Evolutionary conservation across 1,140 invertebrate genomes (phyloP), one percentile per base, ranked within the genome.

Genomic region (Neomicropteryx cornuta): DNA sequence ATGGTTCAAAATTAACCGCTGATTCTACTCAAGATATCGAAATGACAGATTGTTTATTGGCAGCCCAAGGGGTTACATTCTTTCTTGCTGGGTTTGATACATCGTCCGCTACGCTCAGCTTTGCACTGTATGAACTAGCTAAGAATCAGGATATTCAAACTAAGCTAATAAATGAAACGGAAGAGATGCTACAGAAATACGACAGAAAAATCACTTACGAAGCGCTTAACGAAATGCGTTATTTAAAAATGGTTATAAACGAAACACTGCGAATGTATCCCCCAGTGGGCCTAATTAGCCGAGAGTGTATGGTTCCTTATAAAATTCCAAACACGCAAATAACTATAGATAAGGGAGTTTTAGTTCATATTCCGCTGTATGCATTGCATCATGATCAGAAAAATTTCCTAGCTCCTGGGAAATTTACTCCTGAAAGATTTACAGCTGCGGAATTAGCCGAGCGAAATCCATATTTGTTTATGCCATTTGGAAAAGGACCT

Each of bases 21-120:
- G n/a, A n/a, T n/a, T n/a, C n/a, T n/a, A n/a, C n/a, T n/a, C n/a
- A n/a, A n/a, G n/a, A n/a, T n/a, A n/a, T n/a, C n/a, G n/a, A n/a
- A n/a, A 63, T 65, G 58, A 62, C 60, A 0, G 59, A 65, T 43
- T 53, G 55, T 36, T 48, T 64, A 38, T 58, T 72, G 42, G 58
- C 57, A 8, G 68, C 68, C 4, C 70, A 72, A 51, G 60, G 59
- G 11, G 59, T 72, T 49, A 58, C 71, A 46, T 72, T 73, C 45
- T 63, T 74, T 51, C 38, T 75, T 10, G 73, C 71, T 18, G 74
- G 75, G 5, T 70, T 72, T 42, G 76, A 78, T 38, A 75, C 77
- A 1, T 72, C 74, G 1, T 55, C 72, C 4, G 67, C 65, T 18
- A 60, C 72, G 0, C 48, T 78, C 18, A 60, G 64, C 3, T 72